Evolutionary conservation across 2,797 vertebrate species (phyloP).

Genomic region (Helicolenus hilgendorfi): DNA sequence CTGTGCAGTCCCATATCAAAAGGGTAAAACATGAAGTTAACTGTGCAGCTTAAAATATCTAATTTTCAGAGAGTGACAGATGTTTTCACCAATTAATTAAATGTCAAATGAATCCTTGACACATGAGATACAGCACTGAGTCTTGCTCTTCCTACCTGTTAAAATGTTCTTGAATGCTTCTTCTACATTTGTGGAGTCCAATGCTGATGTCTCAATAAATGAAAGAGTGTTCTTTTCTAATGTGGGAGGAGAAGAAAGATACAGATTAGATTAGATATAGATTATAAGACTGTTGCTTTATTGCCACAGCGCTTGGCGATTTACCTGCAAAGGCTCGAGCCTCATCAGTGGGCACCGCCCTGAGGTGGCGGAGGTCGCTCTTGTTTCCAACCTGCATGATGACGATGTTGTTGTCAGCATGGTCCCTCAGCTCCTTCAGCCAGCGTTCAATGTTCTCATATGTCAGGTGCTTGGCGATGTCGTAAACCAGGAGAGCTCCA

Average conservation of each 20-base stretch:
- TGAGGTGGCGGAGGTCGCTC: slow-evolving; percentile 96
- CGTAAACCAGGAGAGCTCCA: slow-evolving; percentile 96
- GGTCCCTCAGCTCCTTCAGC: slow-evolving; percentile 97
- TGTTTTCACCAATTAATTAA: too few relatives aligned
- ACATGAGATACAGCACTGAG: too few relatives aligned
- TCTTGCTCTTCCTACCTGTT: slow-evolving; percentile 89
- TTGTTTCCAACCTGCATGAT: slow-evolving; percentile 99
- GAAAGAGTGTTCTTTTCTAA: slow-evolving; percentile 98
- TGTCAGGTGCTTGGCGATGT: slow-evolving; percentile 97
- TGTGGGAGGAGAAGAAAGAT: slow-evolving; percentile 38
- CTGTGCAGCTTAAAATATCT: neutral
- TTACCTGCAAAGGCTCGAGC: slow-evolving; percentile 95
- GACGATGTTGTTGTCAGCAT: slow-evolving; percentile 97
- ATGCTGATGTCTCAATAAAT: slow-evolving; percentile 98
- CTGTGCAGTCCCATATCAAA: neutral
- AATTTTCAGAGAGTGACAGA: neutral
- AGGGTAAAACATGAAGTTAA: neutral
- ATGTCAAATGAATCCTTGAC: too few relatives aligned
- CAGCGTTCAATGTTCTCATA: slow-evolving; percentile 98
- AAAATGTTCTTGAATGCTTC: slow-evolving; percentile 99
- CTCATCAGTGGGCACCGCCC: slow-evolving; percentile 97
- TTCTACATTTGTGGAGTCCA: slow-evolving; percentile 99
- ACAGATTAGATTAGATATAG: neutral
- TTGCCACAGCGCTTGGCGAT: rapidly evolving
- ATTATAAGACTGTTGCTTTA: neutral